Base-by-base conservation (phyloP, 2,888 invertebrate species). In the Pseudoips prasinana region DNA sequence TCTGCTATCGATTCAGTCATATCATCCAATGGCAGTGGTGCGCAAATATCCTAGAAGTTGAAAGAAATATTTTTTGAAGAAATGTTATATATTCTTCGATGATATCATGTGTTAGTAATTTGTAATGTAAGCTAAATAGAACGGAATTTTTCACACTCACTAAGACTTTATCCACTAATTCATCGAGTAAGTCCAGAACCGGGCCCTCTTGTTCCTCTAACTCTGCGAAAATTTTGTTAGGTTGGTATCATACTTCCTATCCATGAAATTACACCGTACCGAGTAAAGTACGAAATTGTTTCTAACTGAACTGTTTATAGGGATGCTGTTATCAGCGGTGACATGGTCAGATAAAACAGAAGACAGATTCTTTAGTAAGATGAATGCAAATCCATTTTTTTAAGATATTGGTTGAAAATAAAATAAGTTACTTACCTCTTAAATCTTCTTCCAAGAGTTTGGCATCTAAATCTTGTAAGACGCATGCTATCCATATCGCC, bases 131-230 rank as follows among this genome's bases (percentile, higher is more conserved):
- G 20, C 7, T n/a, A 20, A 20, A 5, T 20, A 20, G 7, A 20
- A 20, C 7, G 7, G 18, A 7, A 1, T 18, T 31, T n/a, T n/a
- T 26, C 31, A 4, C n/a, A 50, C 49, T 73, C 63, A 87, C 86
- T 65, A 70, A 19, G 26, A 77, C 72, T 28, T 53, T 61, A 17
- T 78, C 58, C 8, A 86, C 14, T 27, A 87, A 34, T 7, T 71
- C 63, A 36, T 87, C 85, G 27, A 87, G 43, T 30, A 79, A 52
- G 60, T 83, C 80, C 46, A 83, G 65, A 3, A 74, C 73, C 0
- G 78, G 80, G 0, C 85, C 85, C 52, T 76, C 80, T 61, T 76
- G 59, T 42, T 82, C 77, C 47, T 86, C 81, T 23, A 88, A 56
- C 28, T 87, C 87, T 87, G 61, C 43, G 65, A 33, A 39, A n/a